Evolutionary conservation across 2,888 invertebrate genomes (phyloP).

Genomic region (Caenorhabditis becei): DNA sequence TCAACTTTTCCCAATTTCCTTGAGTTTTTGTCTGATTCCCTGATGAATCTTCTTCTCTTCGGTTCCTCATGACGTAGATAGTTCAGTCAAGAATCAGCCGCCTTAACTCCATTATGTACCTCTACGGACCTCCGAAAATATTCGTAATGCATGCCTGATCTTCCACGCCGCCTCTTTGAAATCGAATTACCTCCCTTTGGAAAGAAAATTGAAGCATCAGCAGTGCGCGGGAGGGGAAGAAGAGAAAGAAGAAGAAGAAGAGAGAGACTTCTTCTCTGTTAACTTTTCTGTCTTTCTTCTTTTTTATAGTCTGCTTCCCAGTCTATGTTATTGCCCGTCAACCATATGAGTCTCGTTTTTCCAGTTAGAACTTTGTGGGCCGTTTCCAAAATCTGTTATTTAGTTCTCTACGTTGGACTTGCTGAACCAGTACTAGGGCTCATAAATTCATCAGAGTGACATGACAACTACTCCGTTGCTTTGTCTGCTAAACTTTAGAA

Average conservation of each 20-base stretch:
- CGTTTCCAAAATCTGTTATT: too few relatives aligned
- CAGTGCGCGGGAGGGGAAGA: slow-evolving; percentile 8
- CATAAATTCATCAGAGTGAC: too few relatives aligned
- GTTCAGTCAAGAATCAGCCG: slow-evolving; percentile 35
- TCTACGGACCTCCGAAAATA: slow-evolving; percentile 52
- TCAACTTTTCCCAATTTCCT: slow-evolving; percentile 36
- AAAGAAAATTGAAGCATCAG: slow-evolving; percentile 56
- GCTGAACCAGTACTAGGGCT: too few relatives aligned
- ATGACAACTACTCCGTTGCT: too few relatives aligned
- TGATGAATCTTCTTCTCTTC: background rate
- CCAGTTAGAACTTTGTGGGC: background rate
- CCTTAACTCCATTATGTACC: slow-evolving; percentile 49
- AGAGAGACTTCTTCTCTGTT: slow-evolving; percentile 31
- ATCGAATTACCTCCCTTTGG: slow-evolving; percentile 57
- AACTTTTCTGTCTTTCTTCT: slow-evolving; percentile 28
- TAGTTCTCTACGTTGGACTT: too few relatives aligned
- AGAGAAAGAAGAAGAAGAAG: slow-evolving; percentile 3
- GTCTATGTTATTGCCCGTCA: slow-evolving; percentile 9
- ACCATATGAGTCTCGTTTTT: slow-evolving; percentile 35
- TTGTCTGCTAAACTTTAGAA: slow-evolving; percentile 7
- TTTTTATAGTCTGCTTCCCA: slow-evolving; percentile 47
- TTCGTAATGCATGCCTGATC: slow-evolving; percentile 58
- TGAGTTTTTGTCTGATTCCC: background rate
- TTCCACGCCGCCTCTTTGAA: slow-evolving; percentile 51
- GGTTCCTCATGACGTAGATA: slow-evolving; percentile 33